Base-by-base conservation (phyloP, 2,888 invertebrate genomes). In the Andrena trimmerana region DNA sequence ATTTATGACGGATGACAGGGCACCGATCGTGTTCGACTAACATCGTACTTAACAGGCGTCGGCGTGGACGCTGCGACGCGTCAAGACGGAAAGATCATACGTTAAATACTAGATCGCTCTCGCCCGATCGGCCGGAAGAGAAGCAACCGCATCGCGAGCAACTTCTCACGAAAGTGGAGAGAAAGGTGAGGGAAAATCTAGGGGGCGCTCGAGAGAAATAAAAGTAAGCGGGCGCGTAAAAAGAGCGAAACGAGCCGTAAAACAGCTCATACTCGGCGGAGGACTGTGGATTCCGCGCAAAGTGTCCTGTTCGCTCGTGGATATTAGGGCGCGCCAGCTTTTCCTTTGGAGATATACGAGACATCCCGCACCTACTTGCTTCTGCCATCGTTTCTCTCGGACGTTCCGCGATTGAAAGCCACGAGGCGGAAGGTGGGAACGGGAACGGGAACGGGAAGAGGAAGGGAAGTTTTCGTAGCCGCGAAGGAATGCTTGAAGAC, bases 401-500 rank as follows among this genome's bases (percentile, higher is more conserved):
- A 10, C 24, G 27, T 20, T 1, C 1, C 52, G 20, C n/a, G 52
- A 52, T n/a, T 20, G 52, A n/a, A 52, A n/a, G 52, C 20, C 52
- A 2, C 52, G 52, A 20, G 7, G 42, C 50, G 24, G 20, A 13
- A 42, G 36, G 20, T 20, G 33, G 36, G 8, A 31, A 13, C 16
- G 54, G 27, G 1, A 27, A 2, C 2, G 31, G 54, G 27, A 29
- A 52, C 27, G 52, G 31, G 42, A 20, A 13, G 29, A 42, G 10
- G 29, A 24, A 27, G 68, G 68, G 54, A 62, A 65, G 75, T 63
- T 80, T 78, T 67, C 77, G 63, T 72, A 86, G 87, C 76, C 81
- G 57, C 85, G 66, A 3, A 73, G 83, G 86, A 85, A 85, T 78
- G 66, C 78, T 69, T 63, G 80, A 69, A 81, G 75, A 83, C 85